These are phyloP conservation scores for Etheostoma cragini DNA, from an alignment of 2,113 vertebrate genomes.

Conservation along the genomic window DNA sequence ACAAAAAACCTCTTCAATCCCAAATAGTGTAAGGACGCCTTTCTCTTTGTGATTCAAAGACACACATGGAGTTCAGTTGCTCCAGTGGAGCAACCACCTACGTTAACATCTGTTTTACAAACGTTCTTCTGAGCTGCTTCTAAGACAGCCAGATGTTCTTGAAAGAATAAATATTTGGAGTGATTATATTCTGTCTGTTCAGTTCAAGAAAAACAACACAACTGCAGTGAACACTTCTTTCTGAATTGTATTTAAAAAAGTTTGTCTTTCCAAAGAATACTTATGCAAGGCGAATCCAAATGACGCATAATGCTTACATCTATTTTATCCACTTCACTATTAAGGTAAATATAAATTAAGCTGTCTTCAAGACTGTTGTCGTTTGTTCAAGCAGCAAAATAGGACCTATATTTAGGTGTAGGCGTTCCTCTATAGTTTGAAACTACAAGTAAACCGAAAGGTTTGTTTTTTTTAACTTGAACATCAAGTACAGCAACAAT, in stretches of 20 bases:
- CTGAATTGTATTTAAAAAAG: neutral
- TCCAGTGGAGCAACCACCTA: slow-evolving; percentile 5
- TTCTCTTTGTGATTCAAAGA: neutral
- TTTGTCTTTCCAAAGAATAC: neutral
- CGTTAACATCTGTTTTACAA: slow-evolving; percentile 5
- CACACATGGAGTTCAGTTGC: slow-evolving; percentile 14
- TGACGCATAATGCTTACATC: neutral
- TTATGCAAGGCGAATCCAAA: neutral
- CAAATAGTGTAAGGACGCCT: neutral
- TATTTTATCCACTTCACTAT: no score
- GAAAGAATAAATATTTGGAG: neutral
- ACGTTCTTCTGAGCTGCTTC: neutral
- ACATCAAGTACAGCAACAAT: no score
- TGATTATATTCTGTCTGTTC: neutral
- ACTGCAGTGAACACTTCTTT: neutral
- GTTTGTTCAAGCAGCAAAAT: no score
- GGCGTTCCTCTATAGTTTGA: no score
- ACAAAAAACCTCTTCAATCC: neutral
- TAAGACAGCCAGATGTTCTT: neutral
- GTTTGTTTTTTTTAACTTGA: no score
- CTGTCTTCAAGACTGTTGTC: no score
- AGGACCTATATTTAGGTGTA: no score
- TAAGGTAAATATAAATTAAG: no score
- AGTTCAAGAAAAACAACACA: neutral
- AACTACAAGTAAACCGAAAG: no score